phyloP scores from a whole-genome alignment of 2,888 invertebrate genomes.

The Odontomyia ornata region DNA sequence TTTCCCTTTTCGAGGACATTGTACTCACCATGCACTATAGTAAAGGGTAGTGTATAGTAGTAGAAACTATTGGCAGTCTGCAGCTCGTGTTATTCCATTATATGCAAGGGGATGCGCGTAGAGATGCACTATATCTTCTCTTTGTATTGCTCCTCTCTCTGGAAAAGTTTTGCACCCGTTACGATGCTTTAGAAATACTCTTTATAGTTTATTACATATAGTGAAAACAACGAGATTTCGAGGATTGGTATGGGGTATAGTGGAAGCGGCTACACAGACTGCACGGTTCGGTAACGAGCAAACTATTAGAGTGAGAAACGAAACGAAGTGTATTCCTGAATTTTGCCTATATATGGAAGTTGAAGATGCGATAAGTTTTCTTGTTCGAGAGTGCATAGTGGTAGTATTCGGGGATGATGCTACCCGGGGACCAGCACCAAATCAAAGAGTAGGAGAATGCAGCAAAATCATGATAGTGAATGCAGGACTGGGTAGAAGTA shows the following conservation, averaged over 20 bases:
- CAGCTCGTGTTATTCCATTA: conserved; percentile 17
- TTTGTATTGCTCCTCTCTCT: background rate
- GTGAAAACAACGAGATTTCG: conserved; percentile 33
- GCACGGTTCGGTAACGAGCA: background rate
- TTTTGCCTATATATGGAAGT: conserved; percentile 49
- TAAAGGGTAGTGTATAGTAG: background rate
- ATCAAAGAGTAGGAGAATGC: background rate
- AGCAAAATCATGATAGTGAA: background rate
- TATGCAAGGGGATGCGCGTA: conserved; percentile 22
- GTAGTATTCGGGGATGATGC: conserved; percentile 11
- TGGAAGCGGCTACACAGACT: background rate
- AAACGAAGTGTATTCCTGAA: conserved; percentile 33
- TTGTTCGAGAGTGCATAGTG: conserved; percentile 16
- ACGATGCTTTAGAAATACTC: conserved; percentile 3
- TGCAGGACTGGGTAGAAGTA: background rate
- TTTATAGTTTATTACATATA: conserved; percentile 24
- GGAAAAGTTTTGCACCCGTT: background rate
- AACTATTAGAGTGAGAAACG: conserved; percentile 28
- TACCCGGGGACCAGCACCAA: conserved; percentile 7
- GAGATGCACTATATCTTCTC: conserved; percentile 29
- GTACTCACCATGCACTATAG: conserved; percentile 1
- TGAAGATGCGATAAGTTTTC: conserved; percentile 40
- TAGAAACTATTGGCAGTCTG: conserved; percentile 27
- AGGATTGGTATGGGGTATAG: background rate
- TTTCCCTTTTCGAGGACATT: conserved; percentile 31